Conservation (phyloP, 1,140 invertebrate genomes). For the Cherax destructor region DNA sequence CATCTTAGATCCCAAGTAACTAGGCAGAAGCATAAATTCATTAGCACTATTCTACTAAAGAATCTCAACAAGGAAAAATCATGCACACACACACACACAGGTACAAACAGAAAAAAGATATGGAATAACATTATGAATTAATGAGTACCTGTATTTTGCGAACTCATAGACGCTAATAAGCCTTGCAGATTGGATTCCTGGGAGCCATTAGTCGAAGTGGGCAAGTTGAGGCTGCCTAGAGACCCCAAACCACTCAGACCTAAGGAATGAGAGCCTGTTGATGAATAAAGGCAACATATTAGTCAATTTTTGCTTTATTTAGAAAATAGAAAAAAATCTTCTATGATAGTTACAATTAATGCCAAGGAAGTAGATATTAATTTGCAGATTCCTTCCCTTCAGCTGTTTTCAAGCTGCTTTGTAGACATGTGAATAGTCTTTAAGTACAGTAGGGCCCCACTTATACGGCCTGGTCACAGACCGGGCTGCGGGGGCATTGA, state of each 20-base stretch:
- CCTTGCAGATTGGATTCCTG: conserved; percentile 66
- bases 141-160: conserved; percentile 66
- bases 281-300: conserved; percentile 4
- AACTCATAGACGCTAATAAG: conserved; percentile 67
- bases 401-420: too few species aligned
- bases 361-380: too few species aligned
- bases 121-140: neutral
- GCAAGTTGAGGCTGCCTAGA: conserved; percentile 59
- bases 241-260: conserved; percentile 63
- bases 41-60: too few species aligned
- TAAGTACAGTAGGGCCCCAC: too few species aligned
- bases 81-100: neutral
- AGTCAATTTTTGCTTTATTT: neutral
- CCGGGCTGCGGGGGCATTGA: too few species aligned
- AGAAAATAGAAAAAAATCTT: too few species aligned
- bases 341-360: too few species aligned
- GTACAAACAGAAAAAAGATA: neutral
- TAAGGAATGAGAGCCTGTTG: conserved; percentile 3
- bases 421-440: too few species aligned
- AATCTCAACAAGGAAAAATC: neutral
- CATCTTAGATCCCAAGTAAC: too few species aligned
- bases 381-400: too few species aligned
- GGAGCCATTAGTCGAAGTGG: conserved; percentile 58
- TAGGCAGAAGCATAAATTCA: too few species aligned
- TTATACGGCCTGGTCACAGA: too few species aligned